These are phyloP conservation scores for Geopemphigus sp. DNA, from an alignment of 1,140 invertebrate genomes.

Conservation along the genomic window DNA sequence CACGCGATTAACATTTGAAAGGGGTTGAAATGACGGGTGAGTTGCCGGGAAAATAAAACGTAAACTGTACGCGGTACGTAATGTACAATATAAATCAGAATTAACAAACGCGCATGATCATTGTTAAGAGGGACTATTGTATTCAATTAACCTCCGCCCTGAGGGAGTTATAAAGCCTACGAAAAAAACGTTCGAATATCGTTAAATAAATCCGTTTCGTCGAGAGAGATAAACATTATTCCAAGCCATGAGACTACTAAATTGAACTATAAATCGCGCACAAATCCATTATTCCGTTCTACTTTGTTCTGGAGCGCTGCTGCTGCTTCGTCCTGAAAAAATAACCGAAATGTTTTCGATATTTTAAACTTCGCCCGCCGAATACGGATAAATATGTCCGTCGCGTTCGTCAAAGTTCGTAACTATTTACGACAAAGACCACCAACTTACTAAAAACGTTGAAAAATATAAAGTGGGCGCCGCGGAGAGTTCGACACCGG, in stretches of 20 bases:
- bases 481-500: too few relatives aligned
- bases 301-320: background rate
- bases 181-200: background rate
- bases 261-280: background rate
- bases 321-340: constrained; percentile 16
- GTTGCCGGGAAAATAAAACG: background rate
- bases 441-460: background rate
- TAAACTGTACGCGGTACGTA: background rate
- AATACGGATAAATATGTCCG: background rate
- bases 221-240: background rate
- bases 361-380: constrained; percentile 2
- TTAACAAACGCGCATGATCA: background rate
- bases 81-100: constrained; percentile 27
- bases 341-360: background rate
- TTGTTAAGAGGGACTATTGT: background rate
- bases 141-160: background rate
- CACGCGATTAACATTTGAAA: constrained; percentile 33
- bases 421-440: background rate
- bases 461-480: background rate
- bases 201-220: constrained; percentile 1
- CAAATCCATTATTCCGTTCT: constrained; percentile 8
- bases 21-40: background rate
- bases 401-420: background rate
- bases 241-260: background rate
- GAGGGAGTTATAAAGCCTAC: background rate